Conservation (phyloP, 2,113 vertebrate genomes). For the Felis catus region F.catus_Fca126_mat1.0 CM031426.1:21116501-21117000, state of each 20-base stretch:
- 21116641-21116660: constrained; percentile 61
- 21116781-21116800: fast-evolving
- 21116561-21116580: constrained; percentile 40
- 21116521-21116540: background rate
- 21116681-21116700: constrained; percentile 72
- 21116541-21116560: constrained; percentile 50
- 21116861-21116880: background rate
- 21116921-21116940: background rate
- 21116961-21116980: background rate
- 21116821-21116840: background rate
- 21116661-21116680: constrained; percentile 61
- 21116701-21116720: constrained; percentile 37
- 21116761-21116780: background rate
- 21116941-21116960: background rate
- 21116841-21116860: background rate
- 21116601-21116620: constrained; percentile 72
- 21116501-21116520: background rate
- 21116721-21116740: constrained; percentile 36
- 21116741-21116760: background rate
- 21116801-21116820: background rate
- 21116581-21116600: constrained; percentile 59
- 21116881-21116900: background rate
- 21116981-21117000: background rate
- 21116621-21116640: constrained; percentile 57
- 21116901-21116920: background rate